phyloP scores from a whole-genome alignment of 2,888 invertebrate species.

The Cataglyphis cursor region DNA sequence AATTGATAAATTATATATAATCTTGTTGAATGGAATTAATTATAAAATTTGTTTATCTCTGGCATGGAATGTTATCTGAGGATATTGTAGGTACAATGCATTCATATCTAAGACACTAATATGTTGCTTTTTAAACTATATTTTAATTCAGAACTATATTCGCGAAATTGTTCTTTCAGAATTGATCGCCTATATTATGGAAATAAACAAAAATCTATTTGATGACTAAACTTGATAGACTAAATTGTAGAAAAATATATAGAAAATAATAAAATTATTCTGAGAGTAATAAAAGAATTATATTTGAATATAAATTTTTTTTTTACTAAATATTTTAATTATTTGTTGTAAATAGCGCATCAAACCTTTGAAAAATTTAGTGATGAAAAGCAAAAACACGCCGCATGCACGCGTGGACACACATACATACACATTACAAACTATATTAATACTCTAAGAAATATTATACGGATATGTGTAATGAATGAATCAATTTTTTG shows the following conservation, averaged over 20 bases:
- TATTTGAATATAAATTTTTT: not conserved
- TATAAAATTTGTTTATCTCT: slow-evolving; percentile 11
- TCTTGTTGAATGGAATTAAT: not conserved
- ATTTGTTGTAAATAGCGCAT: not conserved
- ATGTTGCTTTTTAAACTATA: slow-evolving; percentile 35
- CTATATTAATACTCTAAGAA: slow-evolving; percentile 42
- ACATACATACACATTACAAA: not conserved
- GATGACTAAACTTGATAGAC: not conserved
- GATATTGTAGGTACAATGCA: slow-evolving; percentile 23
- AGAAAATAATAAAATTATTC: slow-evolving; percentile 1
- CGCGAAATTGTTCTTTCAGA: not conserved
- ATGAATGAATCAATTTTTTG: slow-evolving; percentile 66
- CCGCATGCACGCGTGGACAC: not conserved
- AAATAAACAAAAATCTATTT: not conserved
- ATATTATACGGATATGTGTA: slow-evolving; percentile 77
- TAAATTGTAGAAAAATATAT: slow-evolving; percentile 6
- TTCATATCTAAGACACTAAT: slow-evolving; percentile 44
- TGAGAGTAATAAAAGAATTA: not conserved
- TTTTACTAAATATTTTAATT: not conserved
- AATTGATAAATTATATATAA: not conserved
- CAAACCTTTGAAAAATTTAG: slow-evolving; percentile 6
- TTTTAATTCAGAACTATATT: slow-evolving; percentile 24
- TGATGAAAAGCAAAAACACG: slow-evolving; percentile 5
- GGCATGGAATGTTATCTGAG: slow-evolving; percentile 44
- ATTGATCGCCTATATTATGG: not conserved